Percentiles rank a stretch among this genome's conserved stretches.
These are phyloP conservation scores for Limosa lapponica DNA, from an alignment of 2,797 vertebrate genomes.

Conservation along the genomic window DNA sequence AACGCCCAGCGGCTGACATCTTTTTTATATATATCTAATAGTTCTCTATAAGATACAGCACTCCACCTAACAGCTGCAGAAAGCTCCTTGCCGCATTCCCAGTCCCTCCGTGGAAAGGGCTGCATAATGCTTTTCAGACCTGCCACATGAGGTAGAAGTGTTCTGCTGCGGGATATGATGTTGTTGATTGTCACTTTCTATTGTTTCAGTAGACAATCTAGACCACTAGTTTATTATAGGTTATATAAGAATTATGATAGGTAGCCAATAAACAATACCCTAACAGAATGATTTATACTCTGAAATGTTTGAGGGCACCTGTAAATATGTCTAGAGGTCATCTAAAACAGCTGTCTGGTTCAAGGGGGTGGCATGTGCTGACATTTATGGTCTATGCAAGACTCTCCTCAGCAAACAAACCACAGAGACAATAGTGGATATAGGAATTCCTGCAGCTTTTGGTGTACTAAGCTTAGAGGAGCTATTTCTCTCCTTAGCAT, in stretches of 20 bases:
- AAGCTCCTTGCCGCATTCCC: not conserved
- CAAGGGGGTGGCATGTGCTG: not conserved
- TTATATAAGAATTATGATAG: not conserved
- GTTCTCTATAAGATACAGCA: not conserved
- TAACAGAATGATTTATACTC: not conserved
- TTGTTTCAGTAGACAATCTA: not conserved
- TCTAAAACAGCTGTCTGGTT: not conserved
- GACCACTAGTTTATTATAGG: not conserved
- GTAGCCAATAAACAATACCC: not conserved
- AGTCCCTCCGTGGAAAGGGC: accelerated
- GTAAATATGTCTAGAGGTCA: not conserved
- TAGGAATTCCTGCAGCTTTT: not conserved
- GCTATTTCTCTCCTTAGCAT: not conserved
- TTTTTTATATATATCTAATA: not conserved
- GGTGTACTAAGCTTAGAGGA: not conserved
- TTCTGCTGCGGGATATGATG: not conserved
- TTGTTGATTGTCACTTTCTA: not conserved
- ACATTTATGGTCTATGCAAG: not conserved
- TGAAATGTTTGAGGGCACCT: not conserved
- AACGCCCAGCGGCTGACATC: slow-evolving; percentile 52
- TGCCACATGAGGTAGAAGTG: not conserved
- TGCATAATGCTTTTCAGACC: not conserved
- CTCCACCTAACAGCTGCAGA: slow-evolving; percentile 41
- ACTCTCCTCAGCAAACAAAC: not conserved
- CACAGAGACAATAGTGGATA: not conserved